Evolutionary conservation across 2,113 vertebrate genomes (phyloP).

Genomic region (Notiomystis cincta): DNA sequence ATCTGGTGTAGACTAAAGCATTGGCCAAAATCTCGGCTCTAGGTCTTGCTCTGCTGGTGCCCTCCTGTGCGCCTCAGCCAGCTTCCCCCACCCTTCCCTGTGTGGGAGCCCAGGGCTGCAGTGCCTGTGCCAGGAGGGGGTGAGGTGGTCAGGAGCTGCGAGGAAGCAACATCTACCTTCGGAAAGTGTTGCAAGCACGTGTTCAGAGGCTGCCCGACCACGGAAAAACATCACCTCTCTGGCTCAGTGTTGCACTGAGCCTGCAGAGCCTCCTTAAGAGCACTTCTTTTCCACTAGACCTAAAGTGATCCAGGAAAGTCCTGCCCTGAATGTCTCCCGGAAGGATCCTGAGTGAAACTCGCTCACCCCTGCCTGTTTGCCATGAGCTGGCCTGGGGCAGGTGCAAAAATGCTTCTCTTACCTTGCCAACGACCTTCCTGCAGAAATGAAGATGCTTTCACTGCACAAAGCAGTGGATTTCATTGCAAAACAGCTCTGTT

Average conservation of each 20-base stretch:
- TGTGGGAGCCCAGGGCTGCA: neutral
- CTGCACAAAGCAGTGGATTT: neutral
- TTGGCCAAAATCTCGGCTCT: neutral
- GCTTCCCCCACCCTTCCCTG: accelerated
- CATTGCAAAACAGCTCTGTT: neutral
- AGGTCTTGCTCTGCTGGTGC: neutral
- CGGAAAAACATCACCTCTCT: accelerated
- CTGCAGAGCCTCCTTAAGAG: neutral
- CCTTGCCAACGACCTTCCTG: neutral
- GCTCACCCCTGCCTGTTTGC: accelerated
- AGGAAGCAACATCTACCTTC: neutral
- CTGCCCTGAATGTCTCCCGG: neutral
- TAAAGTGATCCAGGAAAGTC: neutral
- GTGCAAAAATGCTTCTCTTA: neutral
- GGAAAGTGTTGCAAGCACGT: accelerated
- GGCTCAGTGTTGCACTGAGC: neutral
- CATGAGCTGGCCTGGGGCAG: accelerated
- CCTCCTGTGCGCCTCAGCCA: neutral
- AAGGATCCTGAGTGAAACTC: neutral
- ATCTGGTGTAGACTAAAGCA: neutral
- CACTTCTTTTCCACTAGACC: neutral
- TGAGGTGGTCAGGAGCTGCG: neutral
- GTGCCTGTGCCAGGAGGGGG: accelerated
- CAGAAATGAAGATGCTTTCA: neutral
- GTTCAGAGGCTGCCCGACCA: neutral